Evolutionary conservation across 2,797 vertebrate species (phyloP).

Genomic region (Aeoliscus strigatus): DNA sequence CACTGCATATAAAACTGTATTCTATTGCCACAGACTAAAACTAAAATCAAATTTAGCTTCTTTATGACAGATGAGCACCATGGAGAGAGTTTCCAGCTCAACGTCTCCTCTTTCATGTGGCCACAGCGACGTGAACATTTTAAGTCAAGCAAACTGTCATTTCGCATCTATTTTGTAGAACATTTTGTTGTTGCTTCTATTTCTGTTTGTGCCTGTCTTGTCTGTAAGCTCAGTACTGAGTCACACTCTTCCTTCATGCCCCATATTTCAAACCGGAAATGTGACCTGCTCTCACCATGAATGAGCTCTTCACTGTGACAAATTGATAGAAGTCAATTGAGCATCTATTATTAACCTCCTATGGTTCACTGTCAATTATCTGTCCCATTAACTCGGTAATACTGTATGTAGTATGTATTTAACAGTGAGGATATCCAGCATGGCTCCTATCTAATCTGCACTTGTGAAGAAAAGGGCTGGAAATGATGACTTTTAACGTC

Average conservation of each 20-base stretch:
- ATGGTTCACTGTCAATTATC: constrained; percentile 81
- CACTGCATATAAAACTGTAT: too few relatives aligned
- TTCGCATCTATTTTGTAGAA: too few relatives aligned
- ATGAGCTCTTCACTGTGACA: constrained; percentile 65
- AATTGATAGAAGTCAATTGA: constrained; percentile 79
- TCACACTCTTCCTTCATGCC: not conserved
- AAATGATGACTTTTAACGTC: constrained; percentile 72
- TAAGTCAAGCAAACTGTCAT: too few relatives aligned
- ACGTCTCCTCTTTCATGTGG: too few relatives aligned
- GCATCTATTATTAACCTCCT: constrained; percentile 80
- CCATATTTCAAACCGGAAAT: not conserved
- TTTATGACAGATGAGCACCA: too few relatives aligned
- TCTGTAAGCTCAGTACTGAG: not conserved
- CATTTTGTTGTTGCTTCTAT: too few relatives aligned
- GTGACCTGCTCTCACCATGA: constrained; percentile 30
- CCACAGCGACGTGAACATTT: too few relatives aligned
- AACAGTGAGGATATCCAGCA: constrained; percentile 66
- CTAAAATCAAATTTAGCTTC: too few relatives aligned
- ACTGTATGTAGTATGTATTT: constrained; percentile 75
- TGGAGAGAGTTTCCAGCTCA: too few relatives aligned
- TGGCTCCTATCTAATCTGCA: constrained; percentile 66
- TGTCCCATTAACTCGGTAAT: constrained; percentile 82
- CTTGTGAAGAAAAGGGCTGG: constrained; percentile 57
- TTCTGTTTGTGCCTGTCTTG: too few relatives aligned
- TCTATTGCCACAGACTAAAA: too few relatives aligned